These are phyloP conservation scores for Timema cristinae DNA, from an alignment of 2,888 invertebrate species.

Conservation along the genomic window DNA sequence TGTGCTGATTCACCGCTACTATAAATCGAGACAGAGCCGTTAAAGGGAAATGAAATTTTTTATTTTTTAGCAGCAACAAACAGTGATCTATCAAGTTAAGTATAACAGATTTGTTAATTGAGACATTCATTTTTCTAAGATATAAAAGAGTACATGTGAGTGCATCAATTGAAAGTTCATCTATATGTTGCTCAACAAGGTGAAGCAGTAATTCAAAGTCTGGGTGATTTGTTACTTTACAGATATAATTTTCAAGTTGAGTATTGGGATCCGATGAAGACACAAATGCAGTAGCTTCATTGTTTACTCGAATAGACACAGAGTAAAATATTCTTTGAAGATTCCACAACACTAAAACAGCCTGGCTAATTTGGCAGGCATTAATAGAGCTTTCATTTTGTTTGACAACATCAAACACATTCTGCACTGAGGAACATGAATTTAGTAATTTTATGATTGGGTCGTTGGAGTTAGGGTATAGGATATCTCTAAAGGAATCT, in stretches of 20 bases:
- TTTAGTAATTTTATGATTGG: constrained; percentile 36
- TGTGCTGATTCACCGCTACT: constrained; percentile 44
- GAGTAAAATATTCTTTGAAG: constrained; percentile 42
- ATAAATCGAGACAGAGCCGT: constrained; percentile 46
- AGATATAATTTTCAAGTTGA: constrained; percentile 38
- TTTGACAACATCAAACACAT: constrained; percentile 42
- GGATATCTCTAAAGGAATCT: constrained; percentile 16
- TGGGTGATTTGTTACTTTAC: constrained; percentile 37
- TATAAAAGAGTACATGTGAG: constrained; percentile 48
- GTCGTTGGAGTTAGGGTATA: constrained; percentile 23
- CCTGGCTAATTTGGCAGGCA: constrained; percentile 38
- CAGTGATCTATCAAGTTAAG: constrained; percentile 41
- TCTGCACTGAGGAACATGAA: constrained; percentile 42
- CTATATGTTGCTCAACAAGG: constrained; percentile 38
- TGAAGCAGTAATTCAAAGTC: constrained; percentile 40
- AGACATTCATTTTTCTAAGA: constrained; percentile 48
- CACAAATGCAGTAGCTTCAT: constrained; percentile 22
- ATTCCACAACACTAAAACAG: constrained; percentile 44
- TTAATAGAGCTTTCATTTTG: constrained; percentile 35
- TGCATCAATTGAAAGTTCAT: constrained; percentile 42
- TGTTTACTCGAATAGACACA: constrained; percentile 32
- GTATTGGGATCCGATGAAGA: constrained; percentile 24
- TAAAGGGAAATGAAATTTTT: constrained; percentile 36
- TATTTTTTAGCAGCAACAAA: constrained; percentile 5
- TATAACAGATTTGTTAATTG: constrained; percentile 40